Conservation (phyloP, 2,888 invertebrate species). For the Cephonodes hylas region DNA sequence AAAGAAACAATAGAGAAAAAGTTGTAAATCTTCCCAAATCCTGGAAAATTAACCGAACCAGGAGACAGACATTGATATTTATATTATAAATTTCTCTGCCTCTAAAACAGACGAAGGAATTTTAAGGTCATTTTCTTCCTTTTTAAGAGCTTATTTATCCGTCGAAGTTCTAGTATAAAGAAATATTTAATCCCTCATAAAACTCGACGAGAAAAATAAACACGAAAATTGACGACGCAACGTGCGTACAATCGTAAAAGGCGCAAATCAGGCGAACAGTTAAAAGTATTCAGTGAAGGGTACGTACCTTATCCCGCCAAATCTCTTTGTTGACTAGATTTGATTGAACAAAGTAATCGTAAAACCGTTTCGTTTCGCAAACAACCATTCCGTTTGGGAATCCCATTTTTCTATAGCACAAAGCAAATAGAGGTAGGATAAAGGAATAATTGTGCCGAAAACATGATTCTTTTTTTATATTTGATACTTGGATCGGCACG, state of each 20-base stretch:
- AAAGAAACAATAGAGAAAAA: no score
- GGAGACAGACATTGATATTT: no score
- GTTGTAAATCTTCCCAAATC: no score
- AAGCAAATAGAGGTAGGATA: not conserved
- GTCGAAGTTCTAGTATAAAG: no score
- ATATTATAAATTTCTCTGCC: no score
- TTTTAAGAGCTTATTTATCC: no score
- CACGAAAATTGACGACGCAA: constrained; percentile 13
- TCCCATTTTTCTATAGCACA: not conserved
- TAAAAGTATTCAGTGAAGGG: constrained; percentile 18
- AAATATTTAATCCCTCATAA: no score
- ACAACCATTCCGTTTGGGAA: not conserved
- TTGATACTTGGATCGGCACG: no score
- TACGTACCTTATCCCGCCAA: not conserved
- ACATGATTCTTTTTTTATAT: not conserved
- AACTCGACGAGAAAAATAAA: not conserved
- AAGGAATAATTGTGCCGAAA: no score
- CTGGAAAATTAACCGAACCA: no score
- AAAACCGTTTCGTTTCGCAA: not conserved
- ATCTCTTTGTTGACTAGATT: constrained; percentile 2
- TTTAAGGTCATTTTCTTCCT: no score
- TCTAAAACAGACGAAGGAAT: no score
- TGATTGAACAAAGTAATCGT: constrained; percentile 7
- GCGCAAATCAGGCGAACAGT: constrained; percentile 40
- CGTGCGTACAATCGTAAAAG: constrained; percentile 17